These are phyloP conservation scores for Anolis carolinensis DNA, from an alignment of 2,113 vertebrate genomes.

Conservation along the genomic window DNA sequence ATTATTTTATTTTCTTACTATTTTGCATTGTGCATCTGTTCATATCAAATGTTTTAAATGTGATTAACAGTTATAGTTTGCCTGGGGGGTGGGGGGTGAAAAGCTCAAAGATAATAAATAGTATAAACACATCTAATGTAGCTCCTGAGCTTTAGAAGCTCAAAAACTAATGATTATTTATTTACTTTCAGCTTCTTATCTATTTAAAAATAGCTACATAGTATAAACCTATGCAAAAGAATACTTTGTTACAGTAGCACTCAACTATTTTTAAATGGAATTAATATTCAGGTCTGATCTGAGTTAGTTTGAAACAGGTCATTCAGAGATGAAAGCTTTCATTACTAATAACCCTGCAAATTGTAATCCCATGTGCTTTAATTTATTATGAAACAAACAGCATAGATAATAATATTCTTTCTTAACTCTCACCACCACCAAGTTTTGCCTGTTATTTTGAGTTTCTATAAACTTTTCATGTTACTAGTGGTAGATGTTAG, in stretches of 20 bases:
- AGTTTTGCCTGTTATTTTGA: slow-evolving; percentile 62
- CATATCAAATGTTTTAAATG: too few species aligned
- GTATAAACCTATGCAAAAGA: not conserved
- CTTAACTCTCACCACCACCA: slow-evolving; percentile 45
- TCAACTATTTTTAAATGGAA: slow-evolving; percentile 13
- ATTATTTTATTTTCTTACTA: too few species aligned
- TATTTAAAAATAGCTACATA: not conserved
- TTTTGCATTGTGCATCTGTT: too few species aligned
- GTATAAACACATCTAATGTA: too few species aligned
- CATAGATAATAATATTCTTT: slow-evolving; percentile 31
- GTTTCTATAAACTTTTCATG: slow-evolving; percentile 50
- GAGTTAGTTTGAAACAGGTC: slow-evolving; percentile 7
- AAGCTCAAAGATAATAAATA: too few species aligned
- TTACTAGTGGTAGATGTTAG: slow-evolving; percentile 9
- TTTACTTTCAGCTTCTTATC: not conserved
- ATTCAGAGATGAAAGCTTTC: slow-evolving; percentile 17
- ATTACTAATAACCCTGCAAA: not conserved
- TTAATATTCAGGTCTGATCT: not conserved
- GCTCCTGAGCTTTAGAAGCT: not conserved
- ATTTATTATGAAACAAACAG: slow-evolving; percentile 33
- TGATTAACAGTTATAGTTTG: too few species aligned
- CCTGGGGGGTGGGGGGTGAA: too few species aligned
- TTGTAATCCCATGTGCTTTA: not conserved
- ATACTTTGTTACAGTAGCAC: not conserved
- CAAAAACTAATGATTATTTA: not conserved